phyloP scores from a whole-genome alignment of 2,113 vertebrate genomes.

The Aegithalos caudatus region DNA sequence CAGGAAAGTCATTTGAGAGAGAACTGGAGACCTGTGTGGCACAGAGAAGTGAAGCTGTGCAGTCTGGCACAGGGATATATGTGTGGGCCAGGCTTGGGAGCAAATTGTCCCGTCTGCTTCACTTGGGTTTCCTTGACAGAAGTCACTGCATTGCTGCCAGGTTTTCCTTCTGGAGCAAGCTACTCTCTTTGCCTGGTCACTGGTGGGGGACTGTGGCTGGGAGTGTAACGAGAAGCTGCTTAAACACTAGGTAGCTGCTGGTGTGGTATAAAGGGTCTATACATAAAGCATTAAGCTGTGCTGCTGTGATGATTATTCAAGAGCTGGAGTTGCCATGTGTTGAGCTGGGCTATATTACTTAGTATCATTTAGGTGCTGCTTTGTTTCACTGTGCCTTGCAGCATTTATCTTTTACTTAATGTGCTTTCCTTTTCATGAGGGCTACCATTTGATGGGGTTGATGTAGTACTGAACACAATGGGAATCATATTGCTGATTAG shows the following conservation, averaged over 20 bases:
- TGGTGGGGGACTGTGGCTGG: not conserved
- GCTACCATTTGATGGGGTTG: not conserved
- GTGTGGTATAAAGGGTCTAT: not conserved
- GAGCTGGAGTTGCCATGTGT: not conserved
- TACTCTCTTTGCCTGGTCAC: not conserved
- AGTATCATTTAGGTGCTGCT: not conserved
- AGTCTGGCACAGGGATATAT: fast-evolving
- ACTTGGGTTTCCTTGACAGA: not conserved
- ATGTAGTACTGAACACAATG: not conserved
- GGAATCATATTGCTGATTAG: not conserved
- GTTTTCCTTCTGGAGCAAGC: not conserved
- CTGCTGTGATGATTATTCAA: not conserved
- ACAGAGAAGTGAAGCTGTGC: not conserved
- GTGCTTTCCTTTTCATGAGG: not conserved
- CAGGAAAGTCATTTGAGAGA: not conserved
- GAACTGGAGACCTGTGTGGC: not conserved
- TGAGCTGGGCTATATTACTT: not conserved
- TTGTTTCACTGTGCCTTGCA: not conserved
- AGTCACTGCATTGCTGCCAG: not conserved
- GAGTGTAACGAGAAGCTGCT: not conserved
- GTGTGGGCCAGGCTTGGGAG: not conserved
- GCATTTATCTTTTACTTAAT: not conserved
- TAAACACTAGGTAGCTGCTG: fast-evolving
- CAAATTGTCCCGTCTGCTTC: not conserved
- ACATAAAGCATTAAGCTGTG: not conserved